Evolutionary conservation across 2,888 invertebrate species (phyloP).

Genomic region (Eupithecia insigniata): DNA sequence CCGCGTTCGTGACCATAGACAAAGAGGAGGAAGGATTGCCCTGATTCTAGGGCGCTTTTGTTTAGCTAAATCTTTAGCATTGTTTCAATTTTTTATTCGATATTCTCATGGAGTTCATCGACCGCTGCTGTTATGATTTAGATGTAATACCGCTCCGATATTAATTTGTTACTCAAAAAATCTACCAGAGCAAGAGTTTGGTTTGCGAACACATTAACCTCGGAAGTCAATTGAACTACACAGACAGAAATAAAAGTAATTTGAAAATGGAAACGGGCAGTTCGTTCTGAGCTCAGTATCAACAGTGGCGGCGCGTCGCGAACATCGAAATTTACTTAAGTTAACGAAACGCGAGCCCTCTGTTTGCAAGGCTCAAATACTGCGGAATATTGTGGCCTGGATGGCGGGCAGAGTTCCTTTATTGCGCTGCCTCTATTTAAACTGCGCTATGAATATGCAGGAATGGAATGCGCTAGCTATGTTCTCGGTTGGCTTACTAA

Average conservation of each 20-base stretch:
- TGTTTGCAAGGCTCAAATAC: slow-evolving; percentile 80
- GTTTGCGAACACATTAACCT: slow-evolving; percentile 33
- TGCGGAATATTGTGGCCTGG: slow-evolving; percentile 59
- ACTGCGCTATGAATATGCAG: slow-evolving; percentile 74
- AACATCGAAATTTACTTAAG: slow-evolving; percentile 84
- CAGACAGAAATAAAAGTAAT: slow-evolving; percentile 61
- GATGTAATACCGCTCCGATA: neutral
- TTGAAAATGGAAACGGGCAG: slow-evolving; percentile 62
- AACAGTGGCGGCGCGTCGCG: slow-evolving; percentile 69
- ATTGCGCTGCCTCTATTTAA: slow-evolving; percentile 64
- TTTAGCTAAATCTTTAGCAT: slow-evolving; percentile 46
- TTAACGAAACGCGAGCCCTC: slow-evolving; percentile 81
- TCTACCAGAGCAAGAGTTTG: slow-evolving; percentile 13
- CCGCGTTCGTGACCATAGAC: slow-evolving; percentile 72
- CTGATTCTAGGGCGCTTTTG: slow-evolving; percentile 61
- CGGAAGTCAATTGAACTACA: slow-evolving; percentile 37
- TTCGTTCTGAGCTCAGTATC: slow-evolving; percentile 57
- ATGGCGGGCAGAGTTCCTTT: slow-evolving; percentile 56
- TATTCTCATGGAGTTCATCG: slow-evolving; percentile 47
- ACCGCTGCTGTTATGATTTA: slow-evolving; percentile 15
- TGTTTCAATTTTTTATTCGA: slow-evolving; percentile 53
- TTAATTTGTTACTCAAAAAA: neutral
- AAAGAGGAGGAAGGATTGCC: slow-evolving; percentile 65
- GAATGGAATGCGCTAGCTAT: slow-evolving; percentile 48
- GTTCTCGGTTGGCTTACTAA: slow-evolving; percentile 56